Base-by-base conservation (phyloP, 2,113 vertebrate species). In the Microcebus tavaratra region DNA sequence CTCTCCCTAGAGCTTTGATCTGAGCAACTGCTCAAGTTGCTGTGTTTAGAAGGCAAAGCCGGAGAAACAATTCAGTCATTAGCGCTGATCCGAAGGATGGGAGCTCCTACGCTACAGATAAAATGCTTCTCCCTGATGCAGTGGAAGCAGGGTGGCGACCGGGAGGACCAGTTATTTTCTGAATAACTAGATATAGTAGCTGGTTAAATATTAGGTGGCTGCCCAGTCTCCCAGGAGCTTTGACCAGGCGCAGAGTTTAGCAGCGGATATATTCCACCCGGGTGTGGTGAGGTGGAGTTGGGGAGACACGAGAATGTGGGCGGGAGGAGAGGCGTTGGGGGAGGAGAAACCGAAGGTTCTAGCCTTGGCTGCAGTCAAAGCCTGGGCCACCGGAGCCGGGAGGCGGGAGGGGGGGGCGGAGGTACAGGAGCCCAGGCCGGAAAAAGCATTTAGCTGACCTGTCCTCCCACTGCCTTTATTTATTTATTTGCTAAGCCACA, bases 1-100 rank as follows among this genome's bases (percentile, higher is more conserved):
- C 81, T 98, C 94, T 96, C 89, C 87, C 3, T 34, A 92, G 96
- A 97, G 96, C 98, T 98, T 98, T 98, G 98, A 98, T 98, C 97
- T 97, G 96, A 97, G 94, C 98, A 96, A 98, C 97, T 98, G 92
- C 97, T 95, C 97, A 98, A 99, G 98, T 99, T 99, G 97, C 94
- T 91, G 97, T 94, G 96, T 98, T 98, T 75, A 88, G 97, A 95
- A 98, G 97, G 98, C 96, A 95, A 98, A 98, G 95, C 98, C 57
- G 18, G 96, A 86, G 97, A 96, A 98, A 98, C 98, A 98, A 98
- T 98, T 98, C 97, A 83, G 96, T 98, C 98, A 94, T 98, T 98
- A 98, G 92, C 95, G 95, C 96, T 98, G 97, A 98, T 96, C 87
- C 80, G 87, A 97, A 97, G 97, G 96, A 97, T 88, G 82, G 89